Base-by-base conservation (phyloP, 2,113 vertebrate species). In the Loxodonta africana region DNA sequence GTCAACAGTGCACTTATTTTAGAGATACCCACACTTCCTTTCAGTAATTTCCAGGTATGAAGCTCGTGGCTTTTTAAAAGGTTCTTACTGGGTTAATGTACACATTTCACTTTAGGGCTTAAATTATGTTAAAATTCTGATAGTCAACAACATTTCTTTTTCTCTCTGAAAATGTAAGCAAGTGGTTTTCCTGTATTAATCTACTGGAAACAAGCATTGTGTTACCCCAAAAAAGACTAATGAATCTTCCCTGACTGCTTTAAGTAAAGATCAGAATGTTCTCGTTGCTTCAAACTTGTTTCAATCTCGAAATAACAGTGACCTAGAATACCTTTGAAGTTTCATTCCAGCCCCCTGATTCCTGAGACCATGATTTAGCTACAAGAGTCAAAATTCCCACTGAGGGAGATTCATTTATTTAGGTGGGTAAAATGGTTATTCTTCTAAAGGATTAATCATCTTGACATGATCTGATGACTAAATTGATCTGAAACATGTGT, bases 21-120 rank as follows among this genome's bases (percentile, higher is more conserved):
- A 96, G 81, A 96, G 69, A 96, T 91, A 48, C 23, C 25, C 74
- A 83, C 62, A 76, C 82, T 90, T 87, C 51, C 37, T 73, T 76
- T 93, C 48, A 94, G 91, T n/a, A 84, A 65, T 90, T 96, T 94
- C 80, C 93, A 88, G 21, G 10, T 93, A 60, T 86, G 83, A 90
- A 87, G 25, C 88, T 65, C 25, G 41, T 83, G 60, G 14, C 65
- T 95, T 30, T 92, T 69, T 53, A 74, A 91, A 94, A 63, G 62
- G 86, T 67, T 92, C 57, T 73, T 78, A 93, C 63, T 76, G n/a
- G 63, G 44, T 93, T 69, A 84, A 77, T 87, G 9, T 76, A 89
- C 1, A 60, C 8, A 62, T 95, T 97, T 85, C 37, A 81, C 53
- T 41, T 92, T 77, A 86, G 14, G 12, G 26, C 57, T 95, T 86